A percentile compares a stretch with the other conserved stretches of the same genome.
Evolutionary conservation across 2,113 vertebrate species (phyloP).

Genomic region (Callipepla squamata): DNA sequence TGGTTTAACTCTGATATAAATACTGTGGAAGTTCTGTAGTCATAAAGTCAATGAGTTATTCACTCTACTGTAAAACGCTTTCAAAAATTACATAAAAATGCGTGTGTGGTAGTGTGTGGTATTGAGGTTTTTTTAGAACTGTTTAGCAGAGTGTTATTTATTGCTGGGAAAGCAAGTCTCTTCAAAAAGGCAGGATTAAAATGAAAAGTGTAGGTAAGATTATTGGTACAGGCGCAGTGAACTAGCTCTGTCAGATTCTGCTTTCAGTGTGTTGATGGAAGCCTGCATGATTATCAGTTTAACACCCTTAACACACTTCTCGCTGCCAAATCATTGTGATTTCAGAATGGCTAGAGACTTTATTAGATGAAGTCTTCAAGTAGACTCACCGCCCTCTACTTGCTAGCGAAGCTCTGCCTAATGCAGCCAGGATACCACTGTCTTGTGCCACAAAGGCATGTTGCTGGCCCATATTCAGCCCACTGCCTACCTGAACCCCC

Average conservation of each 20-base stretch:
- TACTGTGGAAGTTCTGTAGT: neutral
- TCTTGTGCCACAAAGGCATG: fast-evolving
- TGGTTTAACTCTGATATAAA: neutral
- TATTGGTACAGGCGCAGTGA: fast-evolving
- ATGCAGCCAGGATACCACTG: neutral
- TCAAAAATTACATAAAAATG: neutral
- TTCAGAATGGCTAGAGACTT: neutral
- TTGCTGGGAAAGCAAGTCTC: neutral
- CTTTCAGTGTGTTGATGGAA: neutral
- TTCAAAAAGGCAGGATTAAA: neutral
- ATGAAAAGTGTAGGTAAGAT: neutral
- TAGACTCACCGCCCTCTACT: neutral
- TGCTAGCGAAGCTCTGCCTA: neutral
- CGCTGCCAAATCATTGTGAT: neutral
- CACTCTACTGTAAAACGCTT: neutral
- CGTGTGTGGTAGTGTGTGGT: fast-evolving
- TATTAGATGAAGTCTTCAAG: neutral
- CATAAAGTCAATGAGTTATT: neutral
- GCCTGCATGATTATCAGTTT: neutral
- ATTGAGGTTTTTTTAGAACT: neutral
- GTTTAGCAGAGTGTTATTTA: neutral
- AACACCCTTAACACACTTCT: neutral
- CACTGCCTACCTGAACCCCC: neutral
- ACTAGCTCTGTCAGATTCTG: neutral
- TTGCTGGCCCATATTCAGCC: neutral